These are phyloP conservation scores for Melanerpes aurifrons DNA, from an alignment of 2,113 vertebrate species.

Conservation along the genomic window DNA sequence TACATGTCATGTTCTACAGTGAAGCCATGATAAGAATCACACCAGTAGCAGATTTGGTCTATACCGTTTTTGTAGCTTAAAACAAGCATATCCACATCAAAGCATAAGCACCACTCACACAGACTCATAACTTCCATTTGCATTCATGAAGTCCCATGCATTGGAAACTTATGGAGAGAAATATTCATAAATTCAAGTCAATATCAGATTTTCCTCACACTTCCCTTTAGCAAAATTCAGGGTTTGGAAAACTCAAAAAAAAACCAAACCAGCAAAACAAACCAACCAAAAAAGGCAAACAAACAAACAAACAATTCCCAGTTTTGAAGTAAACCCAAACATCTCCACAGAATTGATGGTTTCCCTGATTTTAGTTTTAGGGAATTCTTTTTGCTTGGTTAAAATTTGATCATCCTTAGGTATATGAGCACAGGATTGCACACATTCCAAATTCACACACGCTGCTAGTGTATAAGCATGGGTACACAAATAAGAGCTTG, in stretches of 20 bases:
- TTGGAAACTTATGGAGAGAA: neutral
- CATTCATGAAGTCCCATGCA: neutral
- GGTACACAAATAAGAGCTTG: neutral
- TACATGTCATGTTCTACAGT: slow-evolving; percentile 62
- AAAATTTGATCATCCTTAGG: neutral
- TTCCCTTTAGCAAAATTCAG: too few species aligned
- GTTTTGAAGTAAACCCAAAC: neutral
- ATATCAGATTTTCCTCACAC: neutral
- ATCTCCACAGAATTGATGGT: neutral
- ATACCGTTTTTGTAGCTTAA: neutral
- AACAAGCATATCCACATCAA: neutral
- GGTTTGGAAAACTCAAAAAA: too few species aligned
- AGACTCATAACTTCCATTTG: neutral
- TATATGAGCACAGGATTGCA: neutral
- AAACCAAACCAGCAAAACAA: too few species aligned
- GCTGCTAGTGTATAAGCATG: neutral
- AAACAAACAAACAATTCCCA: neutral
- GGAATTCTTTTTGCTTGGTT: neutral
- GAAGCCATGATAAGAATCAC: slow-evolving; percentile 64
- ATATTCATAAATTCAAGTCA: neutral
- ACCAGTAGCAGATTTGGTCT: slow-evolving; percentile 44
- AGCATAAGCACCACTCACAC: neutral
- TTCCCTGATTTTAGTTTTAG: fast-evolving
- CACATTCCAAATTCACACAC: neutral
- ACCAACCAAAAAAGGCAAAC: too few species aligned